These are phyloP conservation scores for Meiosimyza decipiens DNA, from an alignment of 2,888 invertebrate genomes.

Conservation along the genomic window DNA sequence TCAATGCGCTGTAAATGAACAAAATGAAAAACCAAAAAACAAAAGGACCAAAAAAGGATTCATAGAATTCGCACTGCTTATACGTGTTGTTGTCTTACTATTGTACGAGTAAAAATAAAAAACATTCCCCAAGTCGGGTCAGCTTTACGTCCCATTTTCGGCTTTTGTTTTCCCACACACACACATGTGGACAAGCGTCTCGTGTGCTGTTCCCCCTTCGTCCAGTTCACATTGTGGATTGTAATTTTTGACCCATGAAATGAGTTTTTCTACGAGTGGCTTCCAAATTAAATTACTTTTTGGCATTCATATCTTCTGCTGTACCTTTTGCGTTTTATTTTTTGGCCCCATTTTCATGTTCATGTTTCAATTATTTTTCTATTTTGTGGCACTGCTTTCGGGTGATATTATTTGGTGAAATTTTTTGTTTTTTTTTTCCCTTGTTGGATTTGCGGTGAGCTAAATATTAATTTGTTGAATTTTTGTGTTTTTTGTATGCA, in stretches of 20 bases:
- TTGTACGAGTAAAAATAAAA: not conserved
- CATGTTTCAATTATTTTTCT: slow-evolving; percentile 32
- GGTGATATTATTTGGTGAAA: slow-evolving; percentile 1
- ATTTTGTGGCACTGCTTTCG: slow-evolving; percentile 19
- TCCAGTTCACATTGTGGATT: slow-evolving; percentile 50
- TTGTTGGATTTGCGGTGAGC: slow-evolving; percentile 28
- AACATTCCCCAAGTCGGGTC: slow-evolving; percentile 6
- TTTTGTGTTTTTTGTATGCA: slow-evolving; percentile 4
- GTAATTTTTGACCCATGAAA: slow-evolving; percentile 67
- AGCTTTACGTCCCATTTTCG: slow-evolving; percentile 19
- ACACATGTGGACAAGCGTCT: slow-evolving; percentile 27
- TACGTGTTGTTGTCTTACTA: slow-evolving; percentile 11
- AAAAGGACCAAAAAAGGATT: slow-evolving; percentile 6
- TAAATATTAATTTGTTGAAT: slow-evolving; percentile 32
- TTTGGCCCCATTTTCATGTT: not conserved
- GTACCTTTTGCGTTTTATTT: slow-evolving; percentile 18
- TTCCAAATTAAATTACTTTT: slow-evolving; percentile 36
- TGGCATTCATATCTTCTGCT: no score
- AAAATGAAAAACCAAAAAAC: not conserved
- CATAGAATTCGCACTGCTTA: not conserved
- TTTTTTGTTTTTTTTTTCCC: slow-evolving; percentile 12
- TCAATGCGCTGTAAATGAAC: slow-evolving; percentile 8
- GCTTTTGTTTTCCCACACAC: slow-evolving; percentile 23
- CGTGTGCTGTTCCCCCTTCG: slow-evolving; percentile 4
- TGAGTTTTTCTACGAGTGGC: slow-evolving; percentile 59